Evolutionary conservation across 1,140 invertebrate species (phyloP).

Genomic region (Melitaea cinxia): DNA sequence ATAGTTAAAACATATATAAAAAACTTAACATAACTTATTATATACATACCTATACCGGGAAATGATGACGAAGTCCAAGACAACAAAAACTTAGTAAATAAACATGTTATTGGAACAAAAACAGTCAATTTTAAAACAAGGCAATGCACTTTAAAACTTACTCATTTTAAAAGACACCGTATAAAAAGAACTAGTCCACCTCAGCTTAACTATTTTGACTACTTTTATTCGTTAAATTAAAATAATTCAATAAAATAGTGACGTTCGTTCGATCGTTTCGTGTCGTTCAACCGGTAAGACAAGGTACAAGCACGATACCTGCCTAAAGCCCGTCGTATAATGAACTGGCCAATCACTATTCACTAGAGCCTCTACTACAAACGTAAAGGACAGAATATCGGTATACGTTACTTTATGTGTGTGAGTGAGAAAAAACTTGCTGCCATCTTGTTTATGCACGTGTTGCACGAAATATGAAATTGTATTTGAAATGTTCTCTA

Average conservation of each 20-base stretch:
- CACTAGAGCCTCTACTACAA: constrained; percentile 20
- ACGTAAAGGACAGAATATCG: constrained; percentile 12
- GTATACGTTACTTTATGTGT: constrained; percentile 8
- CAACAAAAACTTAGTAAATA: constrained; percentile 23
- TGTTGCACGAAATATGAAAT: constrained; percentile 7
- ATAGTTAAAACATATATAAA: background rate
- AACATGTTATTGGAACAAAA: constrained; percentile 11
- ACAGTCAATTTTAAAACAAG: background rate
- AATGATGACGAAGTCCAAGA: constrained; percentile 15
- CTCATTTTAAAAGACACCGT: background rate
- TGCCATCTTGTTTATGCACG: constrained; percentile 2
- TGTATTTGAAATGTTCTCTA: background rate
- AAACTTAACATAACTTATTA: background rate
- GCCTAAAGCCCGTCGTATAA: constrained; percentile 45
- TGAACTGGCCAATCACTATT: constrained; percentile 32
- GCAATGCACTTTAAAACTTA: constrained; percentile 12
- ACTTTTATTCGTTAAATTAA: background rate
- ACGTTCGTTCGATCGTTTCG: constrained; percentile 56
- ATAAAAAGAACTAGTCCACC: background rate
- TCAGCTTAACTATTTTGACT: too few relatives aligned
- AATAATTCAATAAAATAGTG: constrained; percentile 22
- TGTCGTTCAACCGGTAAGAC: constrained; percentile 50
- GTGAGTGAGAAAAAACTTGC: constrained; percentile 23
- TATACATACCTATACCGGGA: constrained; percentile 6
- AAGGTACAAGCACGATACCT: constrained; percentile 47